These are phyloP conservation scores for Drosophila dunni DNA, from an alignment of 1,140 invertebrate genomes.

Conservation along the genomic window DNA sequence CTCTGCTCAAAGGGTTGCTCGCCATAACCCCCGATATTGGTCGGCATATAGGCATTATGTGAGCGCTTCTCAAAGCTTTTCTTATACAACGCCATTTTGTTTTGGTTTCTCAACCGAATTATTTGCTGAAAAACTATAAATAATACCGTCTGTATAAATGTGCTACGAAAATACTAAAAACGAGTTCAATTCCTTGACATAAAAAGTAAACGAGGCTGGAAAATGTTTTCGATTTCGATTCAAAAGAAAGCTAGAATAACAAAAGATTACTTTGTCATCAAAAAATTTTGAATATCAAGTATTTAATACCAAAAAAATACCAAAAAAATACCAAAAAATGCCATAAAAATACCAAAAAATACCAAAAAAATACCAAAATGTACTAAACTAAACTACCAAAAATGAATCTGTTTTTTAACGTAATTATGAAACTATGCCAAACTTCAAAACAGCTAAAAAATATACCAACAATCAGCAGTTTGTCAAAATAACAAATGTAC, in stretches of 20 bases:
- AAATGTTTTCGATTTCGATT: too few relatives aligned
- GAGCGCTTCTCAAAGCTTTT: not conserved
- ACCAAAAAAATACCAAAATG: too few relatives aligned
- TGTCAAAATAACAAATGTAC: too few relatives aligned
- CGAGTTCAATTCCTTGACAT: not conserved
- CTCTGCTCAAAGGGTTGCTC: constrained; percentile 5
- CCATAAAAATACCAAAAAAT: too few relatives aligned
- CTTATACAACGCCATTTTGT: not conserved
- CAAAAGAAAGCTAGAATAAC: too few relatives aligned
- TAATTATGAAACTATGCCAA: too few relatives aligned
- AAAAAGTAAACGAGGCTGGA: not conserved
- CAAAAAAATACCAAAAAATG: not conserved
- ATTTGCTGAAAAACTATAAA: constrained; percentile 3
- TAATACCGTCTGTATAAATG: not conserved
- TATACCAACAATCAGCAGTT: too few relatives aligned
- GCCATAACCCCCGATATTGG: not conserved
- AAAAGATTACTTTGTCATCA: too few relatives aligned
- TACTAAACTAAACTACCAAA: too few relatives aligned
- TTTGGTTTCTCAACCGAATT: not conserved
- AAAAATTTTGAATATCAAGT: not conserved
- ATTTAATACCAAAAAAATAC: not conserved
- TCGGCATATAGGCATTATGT: not conserved
- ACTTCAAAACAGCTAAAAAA: too few relatives aligned
- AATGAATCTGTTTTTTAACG: too few relatives aligned
- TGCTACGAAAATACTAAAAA: not conserved